Percentiles rank a stretch among this genome's conserved stretches.
Evolutionary conservation across 53 echinoderm and acorn worm species (phyloP).

Genomic region (Holothuria leucospilota): DNA sequence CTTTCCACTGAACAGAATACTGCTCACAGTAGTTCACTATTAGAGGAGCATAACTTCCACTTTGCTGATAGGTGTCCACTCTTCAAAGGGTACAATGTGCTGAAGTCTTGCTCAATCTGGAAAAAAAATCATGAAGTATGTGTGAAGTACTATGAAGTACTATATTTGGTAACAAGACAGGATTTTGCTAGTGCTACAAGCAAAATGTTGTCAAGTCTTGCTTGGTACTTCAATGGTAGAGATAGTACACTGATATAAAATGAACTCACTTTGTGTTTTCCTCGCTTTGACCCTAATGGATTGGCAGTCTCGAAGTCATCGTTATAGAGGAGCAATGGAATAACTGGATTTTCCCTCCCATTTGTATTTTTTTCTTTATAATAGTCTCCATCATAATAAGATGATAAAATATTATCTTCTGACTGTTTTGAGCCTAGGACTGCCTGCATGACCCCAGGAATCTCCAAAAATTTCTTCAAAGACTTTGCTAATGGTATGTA

Average conservation of each 20-base stretch:
- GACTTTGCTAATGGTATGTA: conserved; percentile 39
- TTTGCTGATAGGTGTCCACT: no score
- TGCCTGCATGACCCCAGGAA: conserved; percentile 53
- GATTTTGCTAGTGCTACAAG: conserved; percentile 36
- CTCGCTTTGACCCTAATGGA: conserved; percentile 48
- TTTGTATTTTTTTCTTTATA: conserved; percentile 12
- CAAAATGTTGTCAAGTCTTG: conserved; percentile 38
- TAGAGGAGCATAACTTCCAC: no score
- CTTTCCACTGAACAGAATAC: no score
- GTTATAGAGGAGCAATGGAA: conserved; percentile 39
- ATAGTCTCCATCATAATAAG: conserved; percentile 62
- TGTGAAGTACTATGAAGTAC: background rate
- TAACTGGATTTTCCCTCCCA: conserved; percentile 4
- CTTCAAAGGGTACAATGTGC: no score
- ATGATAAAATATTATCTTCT: conserved; percentile 46
- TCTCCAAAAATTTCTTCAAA: conserved; percentile 51
- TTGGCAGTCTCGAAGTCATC: conserved; percentile 51
- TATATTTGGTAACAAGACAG: conserved; percentile 37
- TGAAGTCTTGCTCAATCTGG: no score
- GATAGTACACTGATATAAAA: no score
- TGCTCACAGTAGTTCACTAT: no score
- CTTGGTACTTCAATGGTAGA: conserved; percentile 49
- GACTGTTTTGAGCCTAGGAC: conserved; percentile 39
- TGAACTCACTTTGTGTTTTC: no score
- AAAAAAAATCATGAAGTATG: no score